Conservation (phyloP, 2,797 vertebrate species). For the Rhincodon typus region DNA sequence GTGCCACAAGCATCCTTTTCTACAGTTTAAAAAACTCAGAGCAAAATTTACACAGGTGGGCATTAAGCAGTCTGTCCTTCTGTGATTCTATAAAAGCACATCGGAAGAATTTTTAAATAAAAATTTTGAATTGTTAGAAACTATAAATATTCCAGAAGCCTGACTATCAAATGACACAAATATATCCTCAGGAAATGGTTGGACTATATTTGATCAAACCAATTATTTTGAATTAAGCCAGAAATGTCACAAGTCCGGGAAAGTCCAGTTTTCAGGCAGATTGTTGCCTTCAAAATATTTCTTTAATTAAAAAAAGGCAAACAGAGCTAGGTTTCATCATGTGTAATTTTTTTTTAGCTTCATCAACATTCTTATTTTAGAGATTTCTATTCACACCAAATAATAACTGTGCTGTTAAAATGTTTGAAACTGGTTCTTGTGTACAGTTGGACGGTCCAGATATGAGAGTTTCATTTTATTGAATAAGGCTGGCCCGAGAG, state of each 20-base stretch:
- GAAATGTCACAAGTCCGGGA: background rate
- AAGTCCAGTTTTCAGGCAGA: background rate
- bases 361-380: background rate
- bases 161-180: background rate
- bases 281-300: background rate
- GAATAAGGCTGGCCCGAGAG: background rate
- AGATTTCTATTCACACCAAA: background rate
- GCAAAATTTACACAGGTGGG: background rate
- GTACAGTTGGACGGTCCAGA: background rate
- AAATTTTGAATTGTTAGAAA: background rate
- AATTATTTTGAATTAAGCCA: background rate
- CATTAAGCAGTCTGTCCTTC: background rate
- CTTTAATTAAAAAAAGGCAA: slow-evolving; percentile 62
- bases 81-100: background rate
- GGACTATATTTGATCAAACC: background rate
- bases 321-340: slow-evolving; percentile 46
- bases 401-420: background rate
- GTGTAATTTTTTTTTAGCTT: background rate
- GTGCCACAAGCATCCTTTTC: background rate
- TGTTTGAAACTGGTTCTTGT: background rate
- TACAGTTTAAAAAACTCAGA: background rate
- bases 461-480: background rate
- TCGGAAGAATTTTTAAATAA: background rate
- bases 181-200: background rate
- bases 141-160: background rate